Evolutionary conservation across 2,888 invertebrate genomes (phyloP).

Genomic region (Rapana venosa): DNA sequence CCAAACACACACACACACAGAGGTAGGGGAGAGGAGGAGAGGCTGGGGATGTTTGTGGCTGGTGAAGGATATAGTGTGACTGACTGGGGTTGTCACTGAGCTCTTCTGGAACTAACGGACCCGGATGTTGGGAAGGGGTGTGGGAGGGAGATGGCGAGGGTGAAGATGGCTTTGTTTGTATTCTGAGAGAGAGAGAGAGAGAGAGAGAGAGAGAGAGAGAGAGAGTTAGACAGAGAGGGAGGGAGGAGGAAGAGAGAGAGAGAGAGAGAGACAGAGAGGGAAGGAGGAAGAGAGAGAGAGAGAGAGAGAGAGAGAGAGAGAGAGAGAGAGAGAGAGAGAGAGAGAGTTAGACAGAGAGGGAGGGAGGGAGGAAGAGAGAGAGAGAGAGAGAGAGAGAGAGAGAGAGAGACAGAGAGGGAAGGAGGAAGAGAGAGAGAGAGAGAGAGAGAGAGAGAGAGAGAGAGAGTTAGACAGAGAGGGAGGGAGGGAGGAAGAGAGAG

Average conservation of each 20-base stretch:
- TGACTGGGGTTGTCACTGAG: no score
- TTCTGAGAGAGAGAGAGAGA: background rate
- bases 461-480: no score
- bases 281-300: no score
- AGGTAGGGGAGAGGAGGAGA: no score
- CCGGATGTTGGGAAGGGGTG: background rate
- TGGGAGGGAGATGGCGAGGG: background rate
- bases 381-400: background rate
- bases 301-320: background rate
- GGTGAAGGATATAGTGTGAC: no score
- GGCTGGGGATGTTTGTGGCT: no score
- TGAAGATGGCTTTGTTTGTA: background rate
- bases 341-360: background rate
- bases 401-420: background rate
- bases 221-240: background rate
- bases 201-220: slow-evolving; percentile 18
- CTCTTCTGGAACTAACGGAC: no score
- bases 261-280: no score
- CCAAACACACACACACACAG: no score
- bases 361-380: background rate
- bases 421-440: background rate
- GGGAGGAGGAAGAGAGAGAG: background rate
- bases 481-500: no score
- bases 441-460: background rate
- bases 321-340: background rate